phyloP scores from a whole-genome alignment of 2,113 vertebrate species.

The Benitochromis conjunctus region DNA sequence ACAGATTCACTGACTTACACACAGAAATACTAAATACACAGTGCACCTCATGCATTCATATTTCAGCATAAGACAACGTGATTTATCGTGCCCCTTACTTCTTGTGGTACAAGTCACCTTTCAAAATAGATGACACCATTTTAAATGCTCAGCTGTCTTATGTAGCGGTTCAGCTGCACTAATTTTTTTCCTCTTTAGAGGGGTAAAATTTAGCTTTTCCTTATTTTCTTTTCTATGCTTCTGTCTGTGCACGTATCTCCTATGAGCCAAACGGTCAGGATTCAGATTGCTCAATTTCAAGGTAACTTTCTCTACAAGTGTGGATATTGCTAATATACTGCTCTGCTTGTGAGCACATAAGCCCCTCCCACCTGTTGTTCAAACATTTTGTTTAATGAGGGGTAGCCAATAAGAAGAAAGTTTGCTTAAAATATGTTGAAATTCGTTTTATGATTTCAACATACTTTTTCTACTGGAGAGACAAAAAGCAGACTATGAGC shows the following conservation, averaged over 20 bases:
- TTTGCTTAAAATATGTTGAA: fast-evolving
- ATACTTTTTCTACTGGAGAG: background rate
- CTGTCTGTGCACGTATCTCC: background rate
- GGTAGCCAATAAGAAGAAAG: background rate
- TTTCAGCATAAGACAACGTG: background rate
- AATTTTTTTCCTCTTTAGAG: background rate
- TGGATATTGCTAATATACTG: background rate
- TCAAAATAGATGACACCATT: background rate
- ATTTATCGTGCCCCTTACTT: background rate
- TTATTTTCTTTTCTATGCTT: background rate
- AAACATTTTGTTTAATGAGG: background rate
- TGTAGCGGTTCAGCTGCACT: background rate
- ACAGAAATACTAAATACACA: background rate
- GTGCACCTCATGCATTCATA: background rate
- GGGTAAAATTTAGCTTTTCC: background rate
- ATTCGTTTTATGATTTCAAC: background rate
- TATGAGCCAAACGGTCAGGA: background rate
- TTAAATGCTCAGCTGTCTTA: background rate
- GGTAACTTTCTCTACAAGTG: background rate
- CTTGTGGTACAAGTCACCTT: background rate
- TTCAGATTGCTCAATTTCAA: background rate
- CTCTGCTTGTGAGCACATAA: background rate
- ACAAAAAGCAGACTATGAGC: background rate
- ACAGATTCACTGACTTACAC: background rate
- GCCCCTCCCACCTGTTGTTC: background rate